A percentile compares a stretch with the other conserved stretches of the same genome.
phyloP scores from a whole-genome alignment of 2,797 vertebrate genomes.

The Kryptopterus vitreolus region DNA sequence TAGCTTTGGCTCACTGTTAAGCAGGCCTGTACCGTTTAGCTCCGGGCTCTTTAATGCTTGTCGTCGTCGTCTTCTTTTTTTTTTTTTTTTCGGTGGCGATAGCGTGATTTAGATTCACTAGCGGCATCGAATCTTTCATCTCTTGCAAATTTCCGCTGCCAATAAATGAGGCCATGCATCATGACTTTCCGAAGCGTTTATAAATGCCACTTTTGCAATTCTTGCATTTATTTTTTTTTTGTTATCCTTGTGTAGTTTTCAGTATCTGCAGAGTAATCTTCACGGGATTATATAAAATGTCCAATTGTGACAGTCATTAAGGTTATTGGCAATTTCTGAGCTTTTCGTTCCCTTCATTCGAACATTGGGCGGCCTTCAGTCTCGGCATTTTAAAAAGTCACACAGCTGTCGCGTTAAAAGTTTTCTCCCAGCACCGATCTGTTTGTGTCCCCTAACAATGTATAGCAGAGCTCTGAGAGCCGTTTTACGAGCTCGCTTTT shows the following conservation, averaged over 20 bases:
- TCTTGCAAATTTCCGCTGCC: conserved; percentile 6
- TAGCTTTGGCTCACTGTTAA: conserved; percentile 59
- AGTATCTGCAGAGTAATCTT: neutral
- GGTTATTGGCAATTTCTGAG: conserved; percentile 13
- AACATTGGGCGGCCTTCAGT: conserved; percentile 7
- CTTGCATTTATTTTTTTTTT: too few relatives aligned
- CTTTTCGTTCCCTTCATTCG: neutral
- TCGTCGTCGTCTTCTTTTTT: neutral
- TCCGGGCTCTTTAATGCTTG: conserved; percentile 33
- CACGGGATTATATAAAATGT: conserved; percentile 9
- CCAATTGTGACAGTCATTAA: neutral
- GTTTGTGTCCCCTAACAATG: neutral
- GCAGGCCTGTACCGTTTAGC: conserved; percentile 45
- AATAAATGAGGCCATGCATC: conserved; percentile 19
- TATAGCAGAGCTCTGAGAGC: neutral
- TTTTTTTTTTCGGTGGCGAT: conserved; percentile 36
- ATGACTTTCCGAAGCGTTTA: conserved; percentile 26
- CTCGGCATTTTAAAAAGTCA: conserved; percentile 18
- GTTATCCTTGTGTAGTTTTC: neutral
- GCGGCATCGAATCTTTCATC: conserved; percentile 26
- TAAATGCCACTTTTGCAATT: conserved; percentile 15
- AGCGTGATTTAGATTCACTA: conserved; percentile 26
- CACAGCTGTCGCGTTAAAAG: conserved; percentile 7
- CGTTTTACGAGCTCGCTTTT: conserved; percentile 10
- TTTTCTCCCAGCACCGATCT: conserved; percentile 8